phyloP scores from a whole-genome alignment of 2,888 invertebrate species.

The Apocheima hispidaria region DNA sequence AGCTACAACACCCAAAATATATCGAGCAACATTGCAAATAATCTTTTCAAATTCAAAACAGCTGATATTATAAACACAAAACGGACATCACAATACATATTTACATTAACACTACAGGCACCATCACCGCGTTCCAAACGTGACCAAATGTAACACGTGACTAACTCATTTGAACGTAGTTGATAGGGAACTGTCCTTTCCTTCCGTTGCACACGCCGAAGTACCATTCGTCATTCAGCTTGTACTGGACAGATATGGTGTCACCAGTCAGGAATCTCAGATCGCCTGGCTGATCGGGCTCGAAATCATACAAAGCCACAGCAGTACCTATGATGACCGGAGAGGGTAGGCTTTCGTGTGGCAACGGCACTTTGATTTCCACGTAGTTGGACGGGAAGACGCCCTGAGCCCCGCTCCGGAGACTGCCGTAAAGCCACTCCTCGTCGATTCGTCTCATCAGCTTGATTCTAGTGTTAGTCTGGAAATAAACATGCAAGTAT shows the following conservation, averaged over 20 bases:
- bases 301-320: constrained; percentile 90
- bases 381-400: constrained; percentile 94
- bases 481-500: constrained; percentile 54
- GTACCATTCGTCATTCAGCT: constrained; percentile 92
- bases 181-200: constrained; percentile 92
- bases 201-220: constrained; percentile 89
- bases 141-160: constrained; percentile 27
- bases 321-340: constrained; percentile 74
- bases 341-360: constrained; percentile 62
- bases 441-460: constrained; percentile 89
- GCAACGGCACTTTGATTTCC: constrained; percentile 90
- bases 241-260: constrained; percentile 87
- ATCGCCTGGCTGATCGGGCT: constrained; percentile 84
- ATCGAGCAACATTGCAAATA: not conserved
- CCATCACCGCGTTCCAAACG: constrained; percentile 20
- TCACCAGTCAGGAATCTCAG: constrained; percentile 69
- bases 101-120: constrained; percentile 8
- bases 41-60: constrained; percentile 3
- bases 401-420: constrained; percentile 89
- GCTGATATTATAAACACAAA: not conserved
- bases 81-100: constrained; percentile 7
- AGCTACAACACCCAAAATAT: not conserved
- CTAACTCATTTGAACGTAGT: constrained; percentile 88
- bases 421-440: constrained; percentile 93
- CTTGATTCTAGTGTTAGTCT: constrained; percentile 91